Percentiles rank a stretch among this genome's conserved stretches.
phyloP scores from a whole-genome alignment of 2,113 vertebrate genomes.

The Sylvilagus bachmani region DNA sequence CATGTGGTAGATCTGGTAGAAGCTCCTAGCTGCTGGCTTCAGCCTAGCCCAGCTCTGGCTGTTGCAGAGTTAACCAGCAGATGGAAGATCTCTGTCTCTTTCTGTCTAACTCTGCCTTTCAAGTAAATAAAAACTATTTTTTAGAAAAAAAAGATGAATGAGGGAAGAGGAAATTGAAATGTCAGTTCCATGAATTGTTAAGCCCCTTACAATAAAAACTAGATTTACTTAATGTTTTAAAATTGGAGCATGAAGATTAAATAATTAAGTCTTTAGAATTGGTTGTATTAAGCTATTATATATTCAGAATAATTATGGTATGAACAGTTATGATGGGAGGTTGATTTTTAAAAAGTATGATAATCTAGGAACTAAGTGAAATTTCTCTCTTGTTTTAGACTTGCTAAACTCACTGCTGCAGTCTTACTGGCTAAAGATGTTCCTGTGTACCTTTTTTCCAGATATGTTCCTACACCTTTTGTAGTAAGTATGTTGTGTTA shows the following conservation, averaged over 20 bases:
- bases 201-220: neutral
- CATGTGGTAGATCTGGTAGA: no score
- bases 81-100: no score
- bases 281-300: neutral
- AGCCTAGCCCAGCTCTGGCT: no score
- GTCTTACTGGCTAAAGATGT: slow-evolving; percentile 94
- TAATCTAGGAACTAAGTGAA: slow-evolving; percentile 42
- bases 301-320: slow-evolving; percentile 52
- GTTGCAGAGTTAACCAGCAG: no score
- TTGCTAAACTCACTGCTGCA: slow-evolving; percentile 94
- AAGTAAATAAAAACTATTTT: no score
- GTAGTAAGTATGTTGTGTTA: slow-evolving; percentile 92
- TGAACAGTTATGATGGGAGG: slow-evolving; percentile 36
- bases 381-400: slow-evolving; percentile 84
- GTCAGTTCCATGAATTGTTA: slow-evolving; percentile 58
- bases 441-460: slow-evolving; percentile 95
- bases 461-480: slow-evolving; percentile 96
- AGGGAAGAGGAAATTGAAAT: slow-evolving; percentile 41
- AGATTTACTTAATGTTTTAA: slow-evolving; percentile 49
- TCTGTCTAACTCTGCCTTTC: no score
- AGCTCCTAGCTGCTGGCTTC: no score
- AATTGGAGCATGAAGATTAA: slow-evolving; percentile 33
- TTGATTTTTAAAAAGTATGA: neutral
- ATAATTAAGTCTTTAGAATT: slow-evolving; percentile 53
- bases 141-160: slow-evolving; percentile 2